phyloP scores from a whole-genome alignment of 2,797 vertebrate species.

The Notoglanidium macrostoma region DNA sequence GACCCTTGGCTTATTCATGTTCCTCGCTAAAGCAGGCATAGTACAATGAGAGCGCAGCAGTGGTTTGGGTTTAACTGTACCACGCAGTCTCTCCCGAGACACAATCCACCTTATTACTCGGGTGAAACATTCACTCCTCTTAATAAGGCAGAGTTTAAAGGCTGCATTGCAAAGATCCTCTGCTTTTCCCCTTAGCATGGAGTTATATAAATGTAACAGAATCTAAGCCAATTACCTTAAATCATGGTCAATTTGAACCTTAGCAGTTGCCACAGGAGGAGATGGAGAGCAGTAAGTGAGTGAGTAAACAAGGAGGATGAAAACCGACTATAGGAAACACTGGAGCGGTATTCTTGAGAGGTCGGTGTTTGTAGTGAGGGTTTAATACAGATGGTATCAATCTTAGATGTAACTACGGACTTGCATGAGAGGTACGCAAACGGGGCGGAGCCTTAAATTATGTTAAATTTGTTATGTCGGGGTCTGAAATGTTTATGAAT shows the following conservation, averaged over 20 bases:
- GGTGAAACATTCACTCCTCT: slow-evolving; percentile 15
- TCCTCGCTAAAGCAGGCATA: slow-evolving; percentile 15
- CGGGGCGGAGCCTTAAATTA: not conserved
- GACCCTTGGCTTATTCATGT: slow-evolving; percentile 46
- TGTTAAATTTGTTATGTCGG: not conserved
- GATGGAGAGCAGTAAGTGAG: not conserved
- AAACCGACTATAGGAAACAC: not conserved
- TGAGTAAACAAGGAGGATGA: not conserved
- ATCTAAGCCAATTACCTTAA: slow-evolving; percentile 19
- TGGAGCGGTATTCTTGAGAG: not conserved
- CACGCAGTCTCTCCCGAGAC: not conserved
- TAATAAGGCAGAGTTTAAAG: slow-evolving; percentile 35
- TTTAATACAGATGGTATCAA: not conserved
- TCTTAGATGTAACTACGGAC: not conserved
- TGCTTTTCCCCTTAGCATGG: slow-evolving; percentile 1
- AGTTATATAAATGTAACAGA: slow-evolving; percentile 21
- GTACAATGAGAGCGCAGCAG: slow-evolving; percentile 21
- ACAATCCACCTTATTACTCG: slow-evolving; percentile 40
- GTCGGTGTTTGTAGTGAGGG: not conserved
- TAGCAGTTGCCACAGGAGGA: not conserved
- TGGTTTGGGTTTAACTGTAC: slow-evolving; percentile 41
- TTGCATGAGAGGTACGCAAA: not conserved
- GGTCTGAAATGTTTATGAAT: not conserved
- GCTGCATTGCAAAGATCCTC: slow-evolving; percentile 16
- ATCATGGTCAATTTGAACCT: slow-evolving; percentile 26